Evolutionary conservation across 2,888 invertebrate genomes (phyloP).

Genomic region (Taphrorychus bicolor): DNA sequence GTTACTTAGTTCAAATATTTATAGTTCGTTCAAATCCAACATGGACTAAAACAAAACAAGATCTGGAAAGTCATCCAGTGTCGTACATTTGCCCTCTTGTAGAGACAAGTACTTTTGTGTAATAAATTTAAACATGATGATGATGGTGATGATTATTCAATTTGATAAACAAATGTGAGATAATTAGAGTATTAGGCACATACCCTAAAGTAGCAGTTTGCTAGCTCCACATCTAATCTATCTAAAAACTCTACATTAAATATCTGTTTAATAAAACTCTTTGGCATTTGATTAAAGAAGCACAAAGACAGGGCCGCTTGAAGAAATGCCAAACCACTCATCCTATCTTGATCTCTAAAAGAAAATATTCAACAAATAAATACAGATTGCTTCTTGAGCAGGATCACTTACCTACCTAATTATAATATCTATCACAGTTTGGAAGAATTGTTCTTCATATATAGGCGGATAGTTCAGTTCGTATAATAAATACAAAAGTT

Average conservation of each 20-base stretch:
- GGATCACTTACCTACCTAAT: slow-evolving; percentile 55
- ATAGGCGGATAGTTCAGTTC: slow-evolving; percentile 62
- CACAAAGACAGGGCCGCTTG: slow-evolving; percentile 64
- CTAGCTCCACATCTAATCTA: slow-evolving; percentile 65
- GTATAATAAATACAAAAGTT: slow-evolving; percentile 62
- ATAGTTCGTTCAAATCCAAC: too few species aligned
- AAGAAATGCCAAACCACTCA: slow-evolving; percentile 63
- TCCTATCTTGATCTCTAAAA: slow-evolving; percentile 64
- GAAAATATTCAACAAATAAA: neutral
- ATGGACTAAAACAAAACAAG: too few species aligned
- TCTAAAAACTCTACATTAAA: slow-evolving; percentile 68
- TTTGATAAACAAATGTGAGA: too few species aligned
- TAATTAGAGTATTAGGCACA: too few species aligned
- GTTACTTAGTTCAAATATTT: too few species aligned
- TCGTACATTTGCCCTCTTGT: too few species aligned
- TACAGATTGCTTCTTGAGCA: neutral
- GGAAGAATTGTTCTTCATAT: slow-evolving; percentile 55
- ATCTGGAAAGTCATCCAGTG: too few species aligned
- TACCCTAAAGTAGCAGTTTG: slow-evolving; percentile 65
- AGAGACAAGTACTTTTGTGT: too few species aligned
- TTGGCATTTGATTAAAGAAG: slow-evolving; percentile 63
- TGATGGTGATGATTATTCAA: too few species aligned
- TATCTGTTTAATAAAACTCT: slow-evolving; percentile 63
- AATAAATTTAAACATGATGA: too few species aligned
- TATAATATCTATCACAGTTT: slow-evolving; percentile 57